Evolutionary conservation across 2,113 vertebrate genomes (phyloP), one percentile per base, ranked within the genome.

Genomic region (Spermophilus dauricus): DNA sequence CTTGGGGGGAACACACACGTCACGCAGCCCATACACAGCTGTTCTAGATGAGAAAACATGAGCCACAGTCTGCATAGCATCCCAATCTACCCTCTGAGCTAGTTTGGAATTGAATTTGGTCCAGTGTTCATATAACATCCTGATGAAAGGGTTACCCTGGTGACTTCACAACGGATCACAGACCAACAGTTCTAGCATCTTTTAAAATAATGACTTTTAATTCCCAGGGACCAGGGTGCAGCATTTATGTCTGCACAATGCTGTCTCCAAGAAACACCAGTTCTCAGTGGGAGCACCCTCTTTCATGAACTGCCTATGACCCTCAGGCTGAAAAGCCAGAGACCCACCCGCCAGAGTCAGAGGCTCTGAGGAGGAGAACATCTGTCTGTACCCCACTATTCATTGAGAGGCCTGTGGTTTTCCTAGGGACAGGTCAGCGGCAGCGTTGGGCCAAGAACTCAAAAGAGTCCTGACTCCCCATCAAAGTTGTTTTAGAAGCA

Each of bases 81-180:
- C 93, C 67, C 81, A 91, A 86, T 20, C 82, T 72, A 80, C 80
- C 92, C 96, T 97, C 97, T 97, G 95, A 98, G 94, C 96, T 98
- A 26, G 91, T 94, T 84, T 97, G 75, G 76, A 96, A 94, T 0
- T 97, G 97, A 98, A 98, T 91, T 98, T 28, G 39, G 90, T 97
- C 97, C 97, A 97, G 91, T 93, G 73, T 97, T 99, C 95, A 89
- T 87, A 76, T 63, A 96, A 95, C 92, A 92, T 86, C 90, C 97
- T 0, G 14, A 97, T 92, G 97, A 97, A 96, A 96, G 58, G 83
- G 56, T 97, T 95, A 89, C 76, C 89, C 82, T 69, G 73, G 96
- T 72, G 77, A 96, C 58, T 98, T 96, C 93, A 96, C 87, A 95
- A 98, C 67, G 96, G 91, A 98, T 86, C 95, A 91, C 92, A 39